Conservation (phyloP, 2,113 vertebrate species). For the Percopsis transmontana region DNA sequence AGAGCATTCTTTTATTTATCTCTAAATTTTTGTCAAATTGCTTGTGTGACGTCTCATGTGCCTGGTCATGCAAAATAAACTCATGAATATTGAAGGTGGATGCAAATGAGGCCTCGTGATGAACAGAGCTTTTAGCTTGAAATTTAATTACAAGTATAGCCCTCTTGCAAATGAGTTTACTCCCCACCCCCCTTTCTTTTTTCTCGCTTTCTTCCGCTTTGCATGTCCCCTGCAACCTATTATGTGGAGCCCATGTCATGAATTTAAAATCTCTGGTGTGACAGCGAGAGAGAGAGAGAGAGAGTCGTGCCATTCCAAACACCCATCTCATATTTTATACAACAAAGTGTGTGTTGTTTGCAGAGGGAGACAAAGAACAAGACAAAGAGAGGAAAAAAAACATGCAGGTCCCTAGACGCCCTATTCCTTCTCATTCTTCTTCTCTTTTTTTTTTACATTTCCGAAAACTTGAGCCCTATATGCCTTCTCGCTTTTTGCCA, state of each 20-base stretch:
- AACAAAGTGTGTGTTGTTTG: constrained; percentile 59
- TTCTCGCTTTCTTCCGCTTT: constrained; percentile 25
- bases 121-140: constrained; percentile 77
- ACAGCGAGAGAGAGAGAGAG: constrained; percentile 23
- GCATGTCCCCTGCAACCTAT: constrained; percentile 45
- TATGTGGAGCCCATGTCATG: constrained; percentile 54
- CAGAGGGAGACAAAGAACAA: constrained; percentile 11
- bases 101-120: constrained; percentile 73
- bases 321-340: constrained; percentile 66
- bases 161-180: constrained; percentile 72
- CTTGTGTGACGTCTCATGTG: constrained; percentile 51
- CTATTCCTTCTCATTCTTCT: constrained; percentile 15
- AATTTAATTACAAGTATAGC: constrained; percentile 75
- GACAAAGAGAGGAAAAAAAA: constrained; percentile 6
- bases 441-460: constrained; percentile 28
- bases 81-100: constrained; percentile 77
- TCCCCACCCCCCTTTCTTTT: constrained; percentile 41
- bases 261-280: constrained; percentile 58
- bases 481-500: constrained; percentile 11
- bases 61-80: constrained; percentile 73
- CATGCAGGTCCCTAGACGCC: not conserved
- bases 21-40: constrained; percentile 28
- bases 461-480: constrained; percentile 11
- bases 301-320: constrained; percentile 29
- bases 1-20: not conserved